Base-by-base conservation (phyloP, 2,797 vertebrate genomes). In the Pseudochromis fuscus region DNA sequence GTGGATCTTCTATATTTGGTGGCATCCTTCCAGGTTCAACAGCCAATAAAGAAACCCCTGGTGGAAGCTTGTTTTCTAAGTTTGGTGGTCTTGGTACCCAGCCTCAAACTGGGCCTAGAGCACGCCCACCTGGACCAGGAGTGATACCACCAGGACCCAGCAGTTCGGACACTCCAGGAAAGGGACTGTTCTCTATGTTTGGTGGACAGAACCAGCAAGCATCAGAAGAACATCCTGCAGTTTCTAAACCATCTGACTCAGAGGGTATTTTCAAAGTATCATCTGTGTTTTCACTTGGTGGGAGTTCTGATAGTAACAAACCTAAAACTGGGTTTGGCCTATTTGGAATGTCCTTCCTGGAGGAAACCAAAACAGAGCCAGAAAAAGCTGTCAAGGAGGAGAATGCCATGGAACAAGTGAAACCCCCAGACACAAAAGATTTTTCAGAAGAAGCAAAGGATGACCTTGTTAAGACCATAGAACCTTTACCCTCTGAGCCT, bases 21-120 rank as follows among this genome's bases (percentile, higher is more conserved):
- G 79, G 89, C 1, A 91, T 90, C 16, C 73, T 92, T 31, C 57
- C 79, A 72, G 78, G 87, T 67, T 85, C 92, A 55, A 49, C 73
- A 50, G 4, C 82, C 65, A 68, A 83, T 19, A 93, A 90, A 64
- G 93, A 93, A 58, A 66, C 81, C 33, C 33, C 88, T 6, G 87
- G 83, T 51, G 40, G 84, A 69, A 84, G 92, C 31, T 89, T 94
- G 53, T 92, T 94, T 80, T 89, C 93, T n/a, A 93, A 91, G 74
- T 88, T 95, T 85, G 86, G 89, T 67, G 76, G 89, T 38, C 57
- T 89, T 24, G 74, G 79, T 89, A 18, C 74, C 19, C 87, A 89
- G 46, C 13, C 76, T n/a, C 86, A 86, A 68, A 45, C 62, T 65
- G 83, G 67, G 64, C 77, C 80, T 21, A 79, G 57, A 78, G 46